Evolutionary conservation across 1,140 invertebrate species (phyloP), one percentile per base, ranked within the genome.

Genomic region (Belonocnema kinseyi): DNA sequence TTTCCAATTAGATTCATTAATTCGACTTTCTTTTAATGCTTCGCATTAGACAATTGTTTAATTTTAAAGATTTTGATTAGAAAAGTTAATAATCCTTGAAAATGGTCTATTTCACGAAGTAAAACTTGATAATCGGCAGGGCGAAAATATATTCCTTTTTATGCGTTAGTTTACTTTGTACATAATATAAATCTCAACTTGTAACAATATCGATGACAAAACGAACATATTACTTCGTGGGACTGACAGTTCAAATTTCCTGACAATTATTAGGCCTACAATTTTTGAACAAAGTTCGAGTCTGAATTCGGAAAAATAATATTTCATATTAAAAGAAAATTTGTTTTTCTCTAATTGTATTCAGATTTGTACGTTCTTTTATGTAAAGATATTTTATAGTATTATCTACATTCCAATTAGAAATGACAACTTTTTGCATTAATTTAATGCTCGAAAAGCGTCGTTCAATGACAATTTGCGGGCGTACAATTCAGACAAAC

Each of bases 391-490:
- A 33, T 33, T 33, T 33, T 33, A 3, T 33, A 33, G 4, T 33
- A 33, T 33, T 11, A 8, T 11, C 40, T 46, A 1, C 10, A 11
- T 11, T 46, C 10, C 40, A 46, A 46, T 46, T 46, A 46, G 8
- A 46, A 46, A 11, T 46, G 1, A 46, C 7, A 46, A 2, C 10
- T 54, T 17, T 54, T 10, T 54, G 11, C 0, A 54, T 0, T 17
- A 10, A 7, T 17, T 54, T n/a, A n/a, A 17, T 51, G 52, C 0
- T 79, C 75, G 80, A 79, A 75, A 77, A 76, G 80, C 74, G 78
- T 56, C 76, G 73, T 70, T 76, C 74, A 26, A 53, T 73, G 71
- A 72, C 13, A 77, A 77, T 78, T 77, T 66, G 78, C 76, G 58
- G 74, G 46, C 70, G 77, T 79, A 76, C 71, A 77, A 82, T 77